Percentiles rank a stretch among this genome's conserved stretches.
Evolutionary conservation across 2,888 invertebrate species (phyloP).

Genomic region (Eutolmus rufibarbis): DNA sequence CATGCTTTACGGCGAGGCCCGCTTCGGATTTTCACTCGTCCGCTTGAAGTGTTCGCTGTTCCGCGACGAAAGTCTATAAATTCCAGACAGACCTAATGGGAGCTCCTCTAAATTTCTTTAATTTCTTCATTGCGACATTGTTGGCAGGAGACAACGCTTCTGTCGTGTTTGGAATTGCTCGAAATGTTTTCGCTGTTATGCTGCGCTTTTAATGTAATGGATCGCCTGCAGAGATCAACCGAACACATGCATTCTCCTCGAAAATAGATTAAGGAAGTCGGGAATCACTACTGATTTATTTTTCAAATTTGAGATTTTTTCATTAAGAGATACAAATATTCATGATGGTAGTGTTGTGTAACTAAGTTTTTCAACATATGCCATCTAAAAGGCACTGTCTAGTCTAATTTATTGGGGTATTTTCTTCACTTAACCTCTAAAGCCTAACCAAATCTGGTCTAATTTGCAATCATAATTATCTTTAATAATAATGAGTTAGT

Average conservation of each 20-base stretch:
- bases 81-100: neutral
- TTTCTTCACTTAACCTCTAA: no score
- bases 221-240: neutral
- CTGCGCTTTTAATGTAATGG: neutral
- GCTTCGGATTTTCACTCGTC: neutral
- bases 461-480: no score
- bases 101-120: neutral
- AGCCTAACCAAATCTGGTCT: no score
- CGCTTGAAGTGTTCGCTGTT: neutral
- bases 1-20: neutral
- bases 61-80: conserved; percentile 8
- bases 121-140: neutral
- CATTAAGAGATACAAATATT: neutral
- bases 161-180: neutral
- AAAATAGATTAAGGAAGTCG: neutral
- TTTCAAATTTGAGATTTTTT: neutral
- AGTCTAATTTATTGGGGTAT: no score
- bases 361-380: no score
- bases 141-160: neutral
- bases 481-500: no score
- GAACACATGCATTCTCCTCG: neutral
- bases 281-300: neutral
- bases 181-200: neutral
- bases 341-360: neutral
- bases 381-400: no score